These are phyloP conservation scores for Epinephelus coioides DNA, from an alignment of 2,797 vertebrate species.

Conservation along the genomic window DNA sequence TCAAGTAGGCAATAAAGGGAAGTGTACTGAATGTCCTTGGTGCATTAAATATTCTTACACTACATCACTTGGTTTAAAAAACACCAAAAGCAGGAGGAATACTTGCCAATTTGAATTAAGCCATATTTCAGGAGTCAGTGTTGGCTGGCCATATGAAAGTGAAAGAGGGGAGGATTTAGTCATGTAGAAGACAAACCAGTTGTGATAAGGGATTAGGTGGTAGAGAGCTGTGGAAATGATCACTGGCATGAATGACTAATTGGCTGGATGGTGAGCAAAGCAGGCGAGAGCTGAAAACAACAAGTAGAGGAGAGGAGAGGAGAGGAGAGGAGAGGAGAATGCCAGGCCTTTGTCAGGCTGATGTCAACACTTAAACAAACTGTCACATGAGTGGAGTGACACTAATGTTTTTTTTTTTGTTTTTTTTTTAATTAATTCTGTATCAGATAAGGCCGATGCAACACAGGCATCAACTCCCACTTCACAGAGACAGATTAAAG, in stretches of 20 bases:
- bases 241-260: slow-evolving; percentile 39
- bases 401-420: no score
- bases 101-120: background rate
- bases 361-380: no score
- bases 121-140: background rate
- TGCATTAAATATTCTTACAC: background rate
- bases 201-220: slow-evolving; percentile 41
- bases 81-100: background rate
- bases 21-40: background rate
- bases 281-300: background rate
- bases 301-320: background rate
- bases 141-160: slow-evolving; percentile 20
- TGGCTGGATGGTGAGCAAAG: slow-evolving; percentile 31
- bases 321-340: background rate
- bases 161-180: slow-evolving; percentile 14
- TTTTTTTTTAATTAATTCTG: background rate
- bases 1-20: background rate
- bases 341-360: no score
- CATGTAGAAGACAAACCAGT: slow-evolving; percentile 36
- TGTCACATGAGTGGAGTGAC: background rate
- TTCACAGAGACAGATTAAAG: background rate
- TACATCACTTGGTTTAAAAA: background rate
- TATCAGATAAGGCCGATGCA: background rate
- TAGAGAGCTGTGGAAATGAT: slow-evolving; percentile 32
- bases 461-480: background rate